Base-by-base conservation (phyloP, 2,113 vertebrate genomes). In the Lepus europaeus region DNA sequence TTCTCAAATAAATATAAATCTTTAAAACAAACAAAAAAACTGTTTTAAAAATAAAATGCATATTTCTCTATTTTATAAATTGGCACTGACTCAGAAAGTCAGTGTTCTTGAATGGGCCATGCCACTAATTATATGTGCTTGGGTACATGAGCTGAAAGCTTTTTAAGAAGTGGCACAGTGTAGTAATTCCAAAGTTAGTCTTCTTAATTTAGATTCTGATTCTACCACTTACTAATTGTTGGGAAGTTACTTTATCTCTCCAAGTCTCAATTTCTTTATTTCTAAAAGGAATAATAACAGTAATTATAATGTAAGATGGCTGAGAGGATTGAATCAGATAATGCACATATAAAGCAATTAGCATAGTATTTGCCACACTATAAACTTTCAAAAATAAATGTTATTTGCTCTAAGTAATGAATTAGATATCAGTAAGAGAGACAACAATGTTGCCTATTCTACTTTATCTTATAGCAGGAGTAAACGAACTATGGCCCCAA, bases 131-230 rank as follows among this genome's bases (percentile, higher is more conserved):
- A 1, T 85, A 53, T 90, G 20, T 68, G 59, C 49, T 91, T 73
- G 61, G 23, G n/a, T 63, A 80, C 51, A 51, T 36, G 63, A 91
- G 29, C 79, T 91, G 49, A 79, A 91, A 64, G 33, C 5, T 63
- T 96, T 95, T 78, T 87, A 49, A 79, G 49, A 92, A 90, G 56
- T 33, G 4, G 29, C 80, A 17, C 63, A 74, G 22, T 31, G 88
- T 78, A 68, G 56, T 95, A 59, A 92, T 61, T 88, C 45, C 72
- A 31, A 94, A 84, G n/a, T 20, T 29, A 89, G 45, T 72, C 68
- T 72, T 91, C 82, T 39, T 90, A 22, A 17, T 96, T 90, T 92
- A 63, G 49, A 84, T 91, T 93, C 59, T 96, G 51, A 74, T 91
- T 87, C 74, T 7, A 95, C 17, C 17, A 27, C 53, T 94, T 95